Evolutionary conservation across 2,113 vertebrate species (phyloP).

Genomic region (Andinoacara biseriatus): DNA sequence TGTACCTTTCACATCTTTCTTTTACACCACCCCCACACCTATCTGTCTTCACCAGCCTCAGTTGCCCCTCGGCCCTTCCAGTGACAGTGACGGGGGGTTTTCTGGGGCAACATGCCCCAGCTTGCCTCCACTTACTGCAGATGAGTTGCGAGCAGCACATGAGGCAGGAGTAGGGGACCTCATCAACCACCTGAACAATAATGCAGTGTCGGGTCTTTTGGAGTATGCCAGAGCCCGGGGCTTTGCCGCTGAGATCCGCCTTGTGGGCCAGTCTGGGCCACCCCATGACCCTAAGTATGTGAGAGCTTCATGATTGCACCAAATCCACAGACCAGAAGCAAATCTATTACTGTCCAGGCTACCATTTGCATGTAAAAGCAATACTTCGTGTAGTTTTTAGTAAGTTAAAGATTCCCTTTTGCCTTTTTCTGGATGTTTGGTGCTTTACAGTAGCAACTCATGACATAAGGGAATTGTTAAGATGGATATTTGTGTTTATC

Average conservation of each 20-base stretch:
- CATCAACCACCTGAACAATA: slow-evolving; percentile 93
- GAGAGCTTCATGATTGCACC: background rate
- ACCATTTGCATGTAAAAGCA: background rate
- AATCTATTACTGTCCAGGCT: background rate
- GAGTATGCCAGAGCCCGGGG: slow-evolving; percentile 94
- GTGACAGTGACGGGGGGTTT: slow-evolving; percentile 60
- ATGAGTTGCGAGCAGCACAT: slow-evolving; percentile 80
- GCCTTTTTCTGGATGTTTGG: background rate
- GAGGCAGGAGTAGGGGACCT: slow-evolving; percentile 87
- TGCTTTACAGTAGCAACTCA: background rate
- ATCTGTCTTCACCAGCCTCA: slow-evolving; percentile 69
- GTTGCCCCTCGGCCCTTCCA: slow-evolving; percentile 66
- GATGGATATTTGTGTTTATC: background rate
- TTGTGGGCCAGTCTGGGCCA: slow-evolving; percentile 92
- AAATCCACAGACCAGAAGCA: background rate
- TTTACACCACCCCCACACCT: background rate
- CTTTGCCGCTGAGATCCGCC: slow-evolving; percentile 93
- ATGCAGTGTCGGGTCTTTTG: slow-evolving; percentile 91
- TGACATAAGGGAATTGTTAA: background rate
- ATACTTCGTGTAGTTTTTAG: background rate
- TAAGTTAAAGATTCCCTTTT: background rate
- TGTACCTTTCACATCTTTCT: background rate
- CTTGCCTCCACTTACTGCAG: slow-evolving; percentile 79
- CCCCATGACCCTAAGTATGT: slow-evolving; percentile 93
- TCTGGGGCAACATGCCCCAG: slow-evolving; percentile 70